A percentile compares a stretch with the other conserved stretches of the same genome.
phyloP scores from a whole-genome alignment of 2,888 invertebrate species.

The Torymus texanus region DNA sequence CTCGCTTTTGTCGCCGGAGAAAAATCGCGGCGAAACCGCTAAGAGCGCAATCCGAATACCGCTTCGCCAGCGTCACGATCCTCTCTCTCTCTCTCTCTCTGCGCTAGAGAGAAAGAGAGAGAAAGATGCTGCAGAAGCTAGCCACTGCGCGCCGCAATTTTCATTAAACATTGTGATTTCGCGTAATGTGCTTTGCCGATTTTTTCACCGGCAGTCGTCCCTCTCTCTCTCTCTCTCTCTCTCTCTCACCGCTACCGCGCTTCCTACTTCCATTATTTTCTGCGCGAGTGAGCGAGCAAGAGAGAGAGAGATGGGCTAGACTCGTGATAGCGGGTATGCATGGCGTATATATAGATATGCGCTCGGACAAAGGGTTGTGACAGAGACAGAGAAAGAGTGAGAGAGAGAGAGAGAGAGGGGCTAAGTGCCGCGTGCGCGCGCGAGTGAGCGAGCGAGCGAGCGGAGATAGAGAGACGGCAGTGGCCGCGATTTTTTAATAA shows the following conservation, averaged over 20 bases:
- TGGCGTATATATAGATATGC: background rate
- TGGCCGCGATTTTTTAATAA: constrained; percentile 49
- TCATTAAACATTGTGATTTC: constrained; percentile 75
- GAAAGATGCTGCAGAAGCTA: background rate
- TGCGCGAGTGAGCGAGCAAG: constrained; percentile 23
- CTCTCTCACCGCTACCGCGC: constrained; percentile 47
- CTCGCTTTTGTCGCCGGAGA: constrained; percentile 64
- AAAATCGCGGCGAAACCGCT: constrained; percentile 73
- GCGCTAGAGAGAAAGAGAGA: background rate
- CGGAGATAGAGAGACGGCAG: background rate
- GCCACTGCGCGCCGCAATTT: constrained; percentile 64
- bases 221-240: constrained; percentile 19
- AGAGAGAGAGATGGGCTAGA: constrained; percentile 41
- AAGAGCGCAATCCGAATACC: constrained; percentile 75
- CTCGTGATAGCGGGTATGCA: constrained; percentile 1
- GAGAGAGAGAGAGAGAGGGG: too few species aligned
- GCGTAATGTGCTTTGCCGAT: constrained; percentile 71
- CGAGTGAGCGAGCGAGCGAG: too few species aligned
- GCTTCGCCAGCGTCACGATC: constrained; percentile 74
- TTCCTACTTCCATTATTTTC: constrained; percentile 70
- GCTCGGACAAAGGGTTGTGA: constrained; percentile 49
- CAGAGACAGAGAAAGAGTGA: background rate
- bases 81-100: constrained; percentile 42
- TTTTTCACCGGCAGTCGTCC: constrained; percentile 61
- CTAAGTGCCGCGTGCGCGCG: too few species aligned